Base-by-base conservation (phyloP, 2,888 invertebrate species). In the Eulithis prunata region DNA sequence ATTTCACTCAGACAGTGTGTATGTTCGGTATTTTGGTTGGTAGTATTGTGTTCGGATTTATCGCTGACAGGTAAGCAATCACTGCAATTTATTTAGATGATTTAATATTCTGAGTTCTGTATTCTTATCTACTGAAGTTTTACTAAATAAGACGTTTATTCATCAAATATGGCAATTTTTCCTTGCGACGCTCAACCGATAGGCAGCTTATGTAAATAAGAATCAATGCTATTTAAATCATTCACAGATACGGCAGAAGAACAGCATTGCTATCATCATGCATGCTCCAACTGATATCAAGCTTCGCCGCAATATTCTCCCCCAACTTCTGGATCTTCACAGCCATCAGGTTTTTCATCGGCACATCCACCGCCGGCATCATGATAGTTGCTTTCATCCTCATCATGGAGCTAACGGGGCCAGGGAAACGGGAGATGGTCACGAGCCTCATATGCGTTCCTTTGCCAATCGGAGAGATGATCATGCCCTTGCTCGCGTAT, bases 21-120 rank as follows among this genome's bases (percentile, higher is more conserved):
- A 96, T 96, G 96, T 86, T 95, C 57, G 96, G 96, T 45, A 94
- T 96, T 53, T 88, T 96, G 67, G 78, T 95, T 57, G 96, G 96
- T 21, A 96, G 95, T 77, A 89, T 96, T 70, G 60, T 94, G 5
- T 96, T 96, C 79, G 96, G 96, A 75, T 94, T 94, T 75, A 78
- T 95, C 54, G 94, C 96, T 4, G 96, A 96, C 84, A 95, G 94
- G 96, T 96, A 86, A 21, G 21, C 21, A 21, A 54, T 5, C 3
- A 11, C 3, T 41, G 41, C 10, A 11, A 41, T 41, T 41, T 11
- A 41, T 41, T 41, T 41, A 7, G 32, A 32, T 1, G 21, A 1
- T 21, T 21, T 2, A 21, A 21, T 21, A 21, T 21, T 21, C 21
- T 21, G 21, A 21, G n/a, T n/a, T n/a, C n/a, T n/a, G n/a, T n/a